These are phyloP conservation scores for Pygoscelis antarcticus DNA, from an alignment of 2,113 vertebrate species.

Conservation along the genomic window DNA sequence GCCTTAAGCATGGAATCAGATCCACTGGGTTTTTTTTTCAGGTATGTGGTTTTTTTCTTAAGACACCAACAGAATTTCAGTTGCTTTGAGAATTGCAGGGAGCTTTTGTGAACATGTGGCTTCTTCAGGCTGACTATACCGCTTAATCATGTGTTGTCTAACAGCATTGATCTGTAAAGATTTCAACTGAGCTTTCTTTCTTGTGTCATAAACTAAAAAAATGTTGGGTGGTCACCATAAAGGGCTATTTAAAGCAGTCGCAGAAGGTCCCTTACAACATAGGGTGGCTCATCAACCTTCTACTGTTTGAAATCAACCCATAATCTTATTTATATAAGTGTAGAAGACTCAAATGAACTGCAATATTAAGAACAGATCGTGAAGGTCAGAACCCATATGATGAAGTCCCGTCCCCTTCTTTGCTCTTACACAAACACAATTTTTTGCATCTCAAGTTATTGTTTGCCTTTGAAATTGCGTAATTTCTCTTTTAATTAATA, in stretches of 20 bases:
- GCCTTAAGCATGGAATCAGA: not conserved
- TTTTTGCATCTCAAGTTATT: not conserved
- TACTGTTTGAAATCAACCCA: not conserved
- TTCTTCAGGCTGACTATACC: slow-evolving; percentile 30
- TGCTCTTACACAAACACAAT: not conserved
- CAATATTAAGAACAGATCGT: not conserved
- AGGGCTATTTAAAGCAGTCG: not conserved
- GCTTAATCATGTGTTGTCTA: not conserved
- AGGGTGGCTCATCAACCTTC: not conserved
- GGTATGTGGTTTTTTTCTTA: not conserved
- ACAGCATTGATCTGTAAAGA: not conserved
- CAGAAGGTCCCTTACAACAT: not conserved
- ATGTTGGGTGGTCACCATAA: not conserved
- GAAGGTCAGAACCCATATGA: not conserved
- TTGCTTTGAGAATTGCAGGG: slow-evolving; percentile 16
- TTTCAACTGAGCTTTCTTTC: not conserved
- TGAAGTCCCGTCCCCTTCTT: not conserved
- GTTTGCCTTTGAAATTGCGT: not conserved
- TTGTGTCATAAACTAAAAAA: not conserved
- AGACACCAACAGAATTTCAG: not conserved
- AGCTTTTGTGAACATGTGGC: not conserved
- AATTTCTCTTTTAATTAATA: not conserved
- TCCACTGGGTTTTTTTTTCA: not conserved
- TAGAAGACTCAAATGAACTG: not conserved
- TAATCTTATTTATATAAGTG: not conserved